phyloP scores from a whole-genome alignment of 1,140 invertebrate species.

The Panulirus ornatus region DNA sequence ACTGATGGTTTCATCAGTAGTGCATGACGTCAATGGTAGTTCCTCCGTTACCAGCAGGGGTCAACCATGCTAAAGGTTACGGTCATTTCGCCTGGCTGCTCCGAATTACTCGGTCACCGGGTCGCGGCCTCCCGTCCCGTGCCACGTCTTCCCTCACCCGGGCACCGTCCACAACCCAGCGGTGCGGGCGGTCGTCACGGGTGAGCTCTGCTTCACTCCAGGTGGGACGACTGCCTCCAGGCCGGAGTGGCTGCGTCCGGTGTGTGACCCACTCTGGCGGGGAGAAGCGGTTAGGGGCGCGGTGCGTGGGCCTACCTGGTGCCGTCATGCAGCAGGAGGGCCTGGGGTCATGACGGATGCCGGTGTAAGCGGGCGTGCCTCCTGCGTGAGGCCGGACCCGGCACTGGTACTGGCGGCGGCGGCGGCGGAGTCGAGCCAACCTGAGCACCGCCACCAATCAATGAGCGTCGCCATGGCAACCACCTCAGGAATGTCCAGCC shows the following conservation, averaged over 20 bases:
- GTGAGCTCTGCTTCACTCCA: not conserved
- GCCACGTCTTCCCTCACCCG: too few relatives aligned
- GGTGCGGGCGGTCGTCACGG: not conserved
- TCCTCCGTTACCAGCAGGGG: too few relatives aligned
- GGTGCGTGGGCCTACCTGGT: not conserved
- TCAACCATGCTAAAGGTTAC: too few relatives aligned
- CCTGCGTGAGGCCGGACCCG: constrained; percentile 44
- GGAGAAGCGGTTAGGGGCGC: too few relatives aligned
- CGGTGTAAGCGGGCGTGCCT: constrained; percentile 34
- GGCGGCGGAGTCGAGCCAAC: not conserved
- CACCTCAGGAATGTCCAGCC: constrained; percentile 67
- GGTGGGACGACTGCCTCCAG: not conserved
- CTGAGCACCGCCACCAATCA: constrained; percentile 47
- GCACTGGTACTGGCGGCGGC: constrained; percentile 13
- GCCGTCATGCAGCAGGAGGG: not conserved
- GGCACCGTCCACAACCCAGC: not conserved
- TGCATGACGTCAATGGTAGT: too few relatives aligned
- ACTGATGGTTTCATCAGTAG: too few relatives aligned
- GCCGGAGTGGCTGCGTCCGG: not conserved
- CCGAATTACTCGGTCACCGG: constrained; percentile 33
- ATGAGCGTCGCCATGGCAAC: constrained; percentile 61
- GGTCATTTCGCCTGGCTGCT: not conserved
- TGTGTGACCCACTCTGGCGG: too few relatives aligned
- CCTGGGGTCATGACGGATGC: constrained; percentile 2
- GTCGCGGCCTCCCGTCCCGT: too few relatives aligned